Evolutionary conservation across 2,888 invertebrate species (phyloP), one percentile per base, ranked within the genome.

Genomic region (Tinea pellionella): DNA sequence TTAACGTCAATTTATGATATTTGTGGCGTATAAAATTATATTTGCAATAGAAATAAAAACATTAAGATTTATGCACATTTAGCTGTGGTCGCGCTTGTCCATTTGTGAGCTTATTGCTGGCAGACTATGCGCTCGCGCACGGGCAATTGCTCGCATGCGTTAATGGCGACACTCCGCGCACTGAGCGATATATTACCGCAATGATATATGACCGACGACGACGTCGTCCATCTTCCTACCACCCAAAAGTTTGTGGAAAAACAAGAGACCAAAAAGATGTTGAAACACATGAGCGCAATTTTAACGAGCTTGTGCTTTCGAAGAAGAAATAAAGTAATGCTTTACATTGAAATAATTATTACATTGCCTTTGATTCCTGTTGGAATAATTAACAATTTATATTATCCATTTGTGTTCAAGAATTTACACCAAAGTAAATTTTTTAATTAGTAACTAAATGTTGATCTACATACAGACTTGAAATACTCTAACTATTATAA

Each of bases 161-260:
- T 85, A 86, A 86, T 85, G 85, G 85, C 82, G 85, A 86, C 86
- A 85, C 82, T 86, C 86, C 76, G 67, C 86, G 82, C 79, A 84
- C 79, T 67, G 70, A 69, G 76, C 79, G 77, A 85, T 84, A 85
- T 86, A 86, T 83, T 82, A 78, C 83, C 69, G 71, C 78, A 81
- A 82, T 87, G 86, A 87, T 87, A 85, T 86, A 87, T 79, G 77
- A 71, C 77, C 82, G 77, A 73, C 74, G 78, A 73, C 74, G 78
- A 73, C 77, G 73, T 82, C 86, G 81, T 86, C 69, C 82, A 85
- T 86, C 85, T 85, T 83, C 71, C 84, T 81, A 86, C 86, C 85
- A 85, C 86, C 86, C 86, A 81, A 86, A 86, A 85, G 83, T 86
- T 82, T 85, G 83, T 74, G 76, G 85, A 80, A 85, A 80, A 85